Conservation (phyloP, 2,797 vertebrate species). For the Hemitrygon akajei region DNA sequence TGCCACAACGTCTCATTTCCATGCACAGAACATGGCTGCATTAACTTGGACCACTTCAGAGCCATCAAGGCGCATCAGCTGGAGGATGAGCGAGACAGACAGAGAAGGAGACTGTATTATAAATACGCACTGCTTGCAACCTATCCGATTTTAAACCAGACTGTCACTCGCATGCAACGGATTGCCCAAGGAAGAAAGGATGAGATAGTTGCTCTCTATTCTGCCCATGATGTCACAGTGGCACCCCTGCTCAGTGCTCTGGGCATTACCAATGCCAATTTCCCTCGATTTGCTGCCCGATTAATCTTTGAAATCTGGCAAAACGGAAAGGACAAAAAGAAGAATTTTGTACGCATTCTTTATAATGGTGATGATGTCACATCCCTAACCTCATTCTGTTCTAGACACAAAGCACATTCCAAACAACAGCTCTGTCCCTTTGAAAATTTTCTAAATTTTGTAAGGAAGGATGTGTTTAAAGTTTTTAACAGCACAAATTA, state of each 20-base stretch:
- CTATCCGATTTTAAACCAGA: conserved; percentile 84
- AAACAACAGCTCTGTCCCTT: conserved; percentile 81
- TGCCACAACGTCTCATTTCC: conserved; percentile 87
- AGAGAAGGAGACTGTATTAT: conserved; percentile 69
- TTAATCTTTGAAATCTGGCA: conserved; percentile 91
- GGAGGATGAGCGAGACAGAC: conserved; percentile 78
- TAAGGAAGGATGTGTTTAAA: conserved; percentile 81
- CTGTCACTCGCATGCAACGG: conserved; percentile 68
- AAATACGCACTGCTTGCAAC: conserved; percentile 79
- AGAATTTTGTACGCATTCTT: conserved; percentile 76
- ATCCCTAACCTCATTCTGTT: conserved; percentile 84
- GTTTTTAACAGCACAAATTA: conserved; percentile 77
- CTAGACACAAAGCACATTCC: conserved; percentile 57
- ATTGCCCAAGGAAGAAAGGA: conserved; percentile 61
- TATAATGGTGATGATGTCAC: conserved; percentile 94
- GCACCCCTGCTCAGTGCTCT: conserved; percentile 86
- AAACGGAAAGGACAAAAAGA: conserved; percentile 61
- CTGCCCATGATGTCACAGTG: conserved; percentile 88
- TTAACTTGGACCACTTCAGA: conserved; percentile 75
- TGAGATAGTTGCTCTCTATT: conserved; percentile 76
- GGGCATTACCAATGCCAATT: conserved; percentile 75
- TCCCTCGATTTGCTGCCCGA: conserved; percentile 86
- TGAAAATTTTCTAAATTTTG: conserved; percentile 76
- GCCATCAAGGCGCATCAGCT: conserved; percentile 84
- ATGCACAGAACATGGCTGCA: conserved; percentile 68